Evolutionary conservation across 2,113 vertebrate species (phyloP).

Genomic region (Tretioscincus oriximinensis): DNA sequence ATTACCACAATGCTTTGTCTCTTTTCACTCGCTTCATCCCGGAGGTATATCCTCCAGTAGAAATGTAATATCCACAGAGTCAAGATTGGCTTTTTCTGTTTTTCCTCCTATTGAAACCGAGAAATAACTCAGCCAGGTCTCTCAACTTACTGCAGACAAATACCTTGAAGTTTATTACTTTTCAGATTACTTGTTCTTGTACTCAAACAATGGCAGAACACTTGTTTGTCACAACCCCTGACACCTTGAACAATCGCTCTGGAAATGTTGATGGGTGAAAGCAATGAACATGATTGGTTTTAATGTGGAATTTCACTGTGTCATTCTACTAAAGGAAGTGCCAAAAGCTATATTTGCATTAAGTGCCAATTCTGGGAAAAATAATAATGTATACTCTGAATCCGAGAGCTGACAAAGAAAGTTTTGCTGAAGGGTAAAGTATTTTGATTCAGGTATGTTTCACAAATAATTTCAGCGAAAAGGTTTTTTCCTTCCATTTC

Average conservation of each 20-base stretch:
- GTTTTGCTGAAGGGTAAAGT: conserved; percentile 59
- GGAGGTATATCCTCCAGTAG: neutral
- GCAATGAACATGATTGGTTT: conserved; percentile 67
- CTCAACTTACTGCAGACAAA: conserved; percentile 43
- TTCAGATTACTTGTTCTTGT: conserved; percentile 52
- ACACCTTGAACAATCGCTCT: conserved; percentile 61
- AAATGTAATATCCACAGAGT: conserved; percentile 11
- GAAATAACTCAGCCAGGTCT: conserved; percentile 36
- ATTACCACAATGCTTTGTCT: neutral
- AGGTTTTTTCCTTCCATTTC: conserved; percentile 44
- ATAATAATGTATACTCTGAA: conserved; percentile 63
- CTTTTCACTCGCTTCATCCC: conserved; percentile 2
- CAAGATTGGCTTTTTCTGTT: neutral
- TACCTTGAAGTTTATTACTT: conserved; percentile 54
- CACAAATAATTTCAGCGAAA: conserved; percentile 63
- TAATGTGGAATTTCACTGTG: conserved; percentile 57
- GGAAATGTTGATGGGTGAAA: conserved; percentile 58
- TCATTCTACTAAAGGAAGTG: conserved; percentile 57
- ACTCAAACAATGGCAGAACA: conserved; percentile 57
- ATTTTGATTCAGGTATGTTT: conserved; percentile 68
- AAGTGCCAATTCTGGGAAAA: conserved; percentile 57
- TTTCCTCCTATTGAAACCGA: neutral
- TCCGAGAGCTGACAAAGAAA: conserved; percentile 69
- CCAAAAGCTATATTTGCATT: conserved; percentile 68
- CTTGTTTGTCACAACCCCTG: conserved; percentile 68